phyloP scores from a whole-genome alignment of 1,140 invertebrate genomes.

The Ephestia elutella region DNA sequence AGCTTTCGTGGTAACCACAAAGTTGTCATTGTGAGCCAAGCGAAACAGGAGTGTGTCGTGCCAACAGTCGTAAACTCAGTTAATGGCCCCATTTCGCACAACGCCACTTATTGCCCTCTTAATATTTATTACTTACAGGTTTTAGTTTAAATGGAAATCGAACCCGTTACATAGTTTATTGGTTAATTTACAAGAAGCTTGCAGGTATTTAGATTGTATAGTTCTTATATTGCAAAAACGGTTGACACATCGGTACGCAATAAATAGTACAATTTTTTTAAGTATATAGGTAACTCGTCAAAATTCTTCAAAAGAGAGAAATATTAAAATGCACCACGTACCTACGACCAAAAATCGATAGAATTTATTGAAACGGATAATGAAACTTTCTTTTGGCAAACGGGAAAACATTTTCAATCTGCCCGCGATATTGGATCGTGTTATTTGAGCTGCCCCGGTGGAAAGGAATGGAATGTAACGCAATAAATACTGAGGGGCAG shows the following conservation, averaged over 20 bases:
- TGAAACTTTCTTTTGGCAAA: constrained; percentile 7
- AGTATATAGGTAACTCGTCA: no score
- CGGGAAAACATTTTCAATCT: constrained; percentile 24
- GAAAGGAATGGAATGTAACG: constrained; percentile 28
- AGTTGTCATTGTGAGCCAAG: neutral
- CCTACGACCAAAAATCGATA: no score
- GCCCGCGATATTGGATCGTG: constrained; percentile 24
- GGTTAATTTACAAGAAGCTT: no score
- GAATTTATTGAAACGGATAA: no score
- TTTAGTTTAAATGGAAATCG: neutral
- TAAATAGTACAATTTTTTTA: no score
- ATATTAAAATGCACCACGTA: no score
- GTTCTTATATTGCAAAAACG: no score
- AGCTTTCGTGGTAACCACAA: neutral
- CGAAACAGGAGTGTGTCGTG: neutral
- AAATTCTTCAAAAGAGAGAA: no score
- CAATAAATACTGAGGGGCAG: constrained; percentile 29
- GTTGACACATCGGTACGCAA: no score
- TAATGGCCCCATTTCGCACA: neutral
- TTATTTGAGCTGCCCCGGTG: constrained; percentile 22
- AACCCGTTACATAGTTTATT: neutral
- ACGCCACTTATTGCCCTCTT: neutral
- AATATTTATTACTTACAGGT: neutral
- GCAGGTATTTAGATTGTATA: no score
- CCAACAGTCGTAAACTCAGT: neutral